These are phyloP conservation scores for Microctonus hyperodae DNA, from an alignment of 2,888 invertebrate genomes.

Conservation along the genomic window DNA sequence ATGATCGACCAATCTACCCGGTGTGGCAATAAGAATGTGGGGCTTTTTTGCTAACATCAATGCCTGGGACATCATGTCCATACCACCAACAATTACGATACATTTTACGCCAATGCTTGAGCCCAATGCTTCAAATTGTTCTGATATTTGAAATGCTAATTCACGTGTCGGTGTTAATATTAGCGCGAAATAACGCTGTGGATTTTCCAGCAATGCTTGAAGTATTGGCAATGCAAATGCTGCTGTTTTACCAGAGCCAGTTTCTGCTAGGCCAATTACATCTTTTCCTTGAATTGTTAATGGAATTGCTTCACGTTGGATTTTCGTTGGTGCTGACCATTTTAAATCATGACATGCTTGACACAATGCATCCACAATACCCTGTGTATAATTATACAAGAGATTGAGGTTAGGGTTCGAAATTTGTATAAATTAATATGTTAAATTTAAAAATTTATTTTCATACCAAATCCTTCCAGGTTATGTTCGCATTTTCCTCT, in stretches of 20 bases:
- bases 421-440: background rate
- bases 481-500: constrained; percentile 42
- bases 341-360: constrained; percentile 91
- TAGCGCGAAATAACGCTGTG: constrained; percentile 92
- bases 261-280: constrained; percentile 79
- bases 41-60: constrained; percentile 93
- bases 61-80: constrained; percentile 97
- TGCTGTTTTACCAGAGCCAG: constrained; percentile 96
- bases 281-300: constrained; percentile 88
- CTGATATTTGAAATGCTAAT: constrained; percentile 96
- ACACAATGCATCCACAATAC: constrained; percentile 87
- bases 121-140: constrained; percentile 97
- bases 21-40: constrained; percentile 96
- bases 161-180: constrained; percentile 97
- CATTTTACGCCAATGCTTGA: constrained; percentile 92
- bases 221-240: constrained; percentile 97
- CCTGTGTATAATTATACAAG: constrained; percentile 72
- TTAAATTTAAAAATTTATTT: background rate
- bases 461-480: constrained; percentile 72
- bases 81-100: constrained; percentile 97
- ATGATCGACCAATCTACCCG: constrained; percentile 94
- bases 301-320: constrained; percentile 94
- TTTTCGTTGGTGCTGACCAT: constrained; percentile 95
- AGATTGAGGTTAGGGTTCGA: background rate
- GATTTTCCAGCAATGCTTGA: constrained; percentile 87